These are phyloP conservation scores for Pilophorus perplexus DNA, from an alignment of 2,888 invertebrate species.

Conservation along the genomic window DNA sequence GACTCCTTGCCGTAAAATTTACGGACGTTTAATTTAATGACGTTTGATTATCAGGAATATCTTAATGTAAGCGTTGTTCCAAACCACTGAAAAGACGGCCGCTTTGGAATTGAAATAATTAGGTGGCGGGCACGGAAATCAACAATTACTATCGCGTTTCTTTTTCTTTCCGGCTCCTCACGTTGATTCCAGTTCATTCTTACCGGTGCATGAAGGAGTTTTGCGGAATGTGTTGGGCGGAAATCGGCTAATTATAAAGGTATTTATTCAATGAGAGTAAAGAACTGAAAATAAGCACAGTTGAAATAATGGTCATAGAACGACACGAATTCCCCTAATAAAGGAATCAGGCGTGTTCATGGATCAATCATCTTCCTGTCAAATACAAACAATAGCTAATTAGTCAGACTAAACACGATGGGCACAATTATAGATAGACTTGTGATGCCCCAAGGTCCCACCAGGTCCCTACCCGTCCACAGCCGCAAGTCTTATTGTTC, in stretches of 20 bases:
- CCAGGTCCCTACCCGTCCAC: background rate
- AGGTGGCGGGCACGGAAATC: background rate
- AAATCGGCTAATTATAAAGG: too few relatives aligned
- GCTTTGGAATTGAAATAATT: background rate
- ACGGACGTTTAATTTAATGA: background rate
- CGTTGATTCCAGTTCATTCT: too few relatives aligned
- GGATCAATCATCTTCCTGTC: slow-evolving; percentile 24
- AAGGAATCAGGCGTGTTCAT: slow-evolving; percentile 8
- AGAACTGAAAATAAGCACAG: background rate
- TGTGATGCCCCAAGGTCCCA: slow-evolving; percentile 1
- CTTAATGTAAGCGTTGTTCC: background rate
- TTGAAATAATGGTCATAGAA: background rate
- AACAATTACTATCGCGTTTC: background rate
- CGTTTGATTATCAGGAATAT: background rate
- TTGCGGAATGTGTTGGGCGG: too few relatives aligned
- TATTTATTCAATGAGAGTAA: background rate
- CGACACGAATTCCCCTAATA: background rate
- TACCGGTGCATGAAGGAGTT: too few relatives aligned
- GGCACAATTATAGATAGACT: slow-evolving; percentile 1
- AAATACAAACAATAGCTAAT: slow-evolving; percentile 27
- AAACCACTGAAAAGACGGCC: background rate
- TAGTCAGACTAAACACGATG: slow-evolving; percentile 10
- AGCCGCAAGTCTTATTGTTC: slow-evolving; percentile 3
- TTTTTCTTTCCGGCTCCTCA: background rate
- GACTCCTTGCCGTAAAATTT: background rate